A percentile compares a stretch with the other conserved stretches of the same genome.
phyloP scores from a whole-genome alignment of 2,113 vertebrate genomes.

The Oreotrochilus melanogaster region DNA sequence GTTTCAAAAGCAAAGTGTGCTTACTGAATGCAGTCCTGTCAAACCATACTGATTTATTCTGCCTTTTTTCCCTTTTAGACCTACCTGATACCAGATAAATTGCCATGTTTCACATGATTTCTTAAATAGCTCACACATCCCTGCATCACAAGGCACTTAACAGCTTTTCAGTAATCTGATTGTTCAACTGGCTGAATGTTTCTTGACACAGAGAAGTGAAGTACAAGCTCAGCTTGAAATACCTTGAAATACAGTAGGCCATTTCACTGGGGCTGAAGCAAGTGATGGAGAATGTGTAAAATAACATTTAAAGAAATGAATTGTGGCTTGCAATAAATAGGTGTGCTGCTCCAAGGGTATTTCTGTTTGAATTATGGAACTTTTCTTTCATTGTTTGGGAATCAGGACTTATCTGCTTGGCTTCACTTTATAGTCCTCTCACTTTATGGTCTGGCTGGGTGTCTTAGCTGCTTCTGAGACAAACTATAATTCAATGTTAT shows the following conservation, averaged over 20 bases:
- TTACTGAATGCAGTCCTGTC: neutral
- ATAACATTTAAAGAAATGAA: slow-evolving; percentile 11
- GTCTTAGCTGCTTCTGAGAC: neutral
- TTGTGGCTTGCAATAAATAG: slow-evolving; percentile 3
- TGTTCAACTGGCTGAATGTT: slow-evolving; percentile 60
- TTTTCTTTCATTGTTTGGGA: neutral
- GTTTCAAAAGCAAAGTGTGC: neutral
- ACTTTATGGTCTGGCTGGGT: neutral
- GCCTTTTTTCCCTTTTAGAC: neutral
- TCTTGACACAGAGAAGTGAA: neutral
- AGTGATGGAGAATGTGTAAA: slow-evolving; percentile 57
- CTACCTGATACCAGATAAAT: neutral
- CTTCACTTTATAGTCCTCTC: slow-evolving; percentile 33
- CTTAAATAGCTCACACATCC: slow-evolving; percentile 29
- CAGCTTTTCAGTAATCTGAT: slow-evolving; percentile 33
- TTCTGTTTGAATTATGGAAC: slow-evolving; percentile 27
- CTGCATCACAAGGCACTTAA: neutral
- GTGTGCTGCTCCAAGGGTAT: neutral
- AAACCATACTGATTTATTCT: slow-evolving; percentile 32
- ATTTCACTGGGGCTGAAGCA: slow-evolving; percentile 27
- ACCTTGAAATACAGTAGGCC: slow-evolving; percentile 26
- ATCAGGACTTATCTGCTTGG: neutral
- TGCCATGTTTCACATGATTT: slow-evolving; percentile 29
- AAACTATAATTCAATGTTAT: neutral
- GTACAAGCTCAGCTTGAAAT: neutral